Percentiles rank a stretch among this genome's conserved stretches.
phyloP scores from a whole-genome alignment of 2,113 vertebrate species.

The Podocnemis expansa region DNA sequence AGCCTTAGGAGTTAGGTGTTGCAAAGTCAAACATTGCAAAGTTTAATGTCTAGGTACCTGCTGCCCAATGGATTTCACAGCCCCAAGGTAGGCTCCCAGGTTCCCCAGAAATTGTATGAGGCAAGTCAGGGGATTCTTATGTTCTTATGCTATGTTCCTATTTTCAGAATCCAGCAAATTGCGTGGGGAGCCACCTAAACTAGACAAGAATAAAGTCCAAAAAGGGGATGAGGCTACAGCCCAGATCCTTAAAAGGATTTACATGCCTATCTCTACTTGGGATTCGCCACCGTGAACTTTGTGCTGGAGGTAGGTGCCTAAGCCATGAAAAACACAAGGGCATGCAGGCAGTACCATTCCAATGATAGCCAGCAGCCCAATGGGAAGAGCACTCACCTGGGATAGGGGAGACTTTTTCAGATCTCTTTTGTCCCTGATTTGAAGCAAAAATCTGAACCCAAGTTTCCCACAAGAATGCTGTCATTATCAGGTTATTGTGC shows the following conservation, averaged over 20 bases:
- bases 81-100: background rate
- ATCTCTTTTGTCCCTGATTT: background rate
- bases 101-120: background rate
- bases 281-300: background rate
- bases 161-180: background rate
- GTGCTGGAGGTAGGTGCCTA: background rate
- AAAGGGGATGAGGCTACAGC: background rate
- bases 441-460: background rate
- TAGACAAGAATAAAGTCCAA: background rate
- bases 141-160: background rate
- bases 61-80: background rate
- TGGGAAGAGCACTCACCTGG: background rate
- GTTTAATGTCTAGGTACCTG: background rate
- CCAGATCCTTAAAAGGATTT: background rate
- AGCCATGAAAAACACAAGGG: background rate
- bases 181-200: background rate
- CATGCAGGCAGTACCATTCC: background rate
- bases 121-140: background rate
- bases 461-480: background rate
- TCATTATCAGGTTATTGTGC: background rate
- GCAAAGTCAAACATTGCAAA: background rate
- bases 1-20: background rate
- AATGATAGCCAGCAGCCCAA: background rate
- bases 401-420: background rate
- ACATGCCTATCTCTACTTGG: background rate